phyloP scores from a whole-genome alignment of 2,888 invertebrate species.

The Hedya salicella region DNA sequence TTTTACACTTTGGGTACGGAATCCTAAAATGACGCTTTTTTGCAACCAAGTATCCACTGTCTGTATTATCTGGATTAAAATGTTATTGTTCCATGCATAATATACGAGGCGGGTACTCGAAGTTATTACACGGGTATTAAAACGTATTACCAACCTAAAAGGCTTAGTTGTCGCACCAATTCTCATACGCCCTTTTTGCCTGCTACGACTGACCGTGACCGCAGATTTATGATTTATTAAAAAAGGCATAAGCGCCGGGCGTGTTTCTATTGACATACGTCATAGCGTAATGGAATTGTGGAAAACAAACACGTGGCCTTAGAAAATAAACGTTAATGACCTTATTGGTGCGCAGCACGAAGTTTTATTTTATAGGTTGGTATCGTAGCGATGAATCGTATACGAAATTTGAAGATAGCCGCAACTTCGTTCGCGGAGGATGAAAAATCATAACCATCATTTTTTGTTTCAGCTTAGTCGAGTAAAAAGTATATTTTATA shows the following conservation, averaged over 20 bases:
- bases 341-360: conserved; percentile 4
- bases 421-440: too few relatives aligned
- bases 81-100: conserved; percentile 22
- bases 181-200: conserved; percentile 7
- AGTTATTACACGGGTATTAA: conserved; percentile 17
- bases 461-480: too few relatives aligned
- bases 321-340: conserved; percentile 2
- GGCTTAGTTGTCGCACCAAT: neutral
- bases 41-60: neutral
- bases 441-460: too few relatives aligned
- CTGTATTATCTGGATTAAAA: conserved; percentile 21
- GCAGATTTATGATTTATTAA: conserved; percentile 30
- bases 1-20: too few relatives aligned
- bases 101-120: conserved; percentile 2
- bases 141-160: neutral
- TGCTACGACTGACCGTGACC: conserved; percentile 30
- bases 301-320: conserved; percentile 1
- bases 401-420: too few relatives aligned
- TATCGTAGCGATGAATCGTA: neutral
- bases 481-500: too few relatives aligned
- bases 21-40: too few relatives aligned
- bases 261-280: neutral
- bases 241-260: neutral
- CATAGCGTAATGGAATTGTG: neutral
- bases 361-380: neutral